These are phyloP conservation scores for Tenebrosternarchus preto DNA, from an alignment of 2,113 vertebrate genomes.

Conservation along the genomic window DNA sequence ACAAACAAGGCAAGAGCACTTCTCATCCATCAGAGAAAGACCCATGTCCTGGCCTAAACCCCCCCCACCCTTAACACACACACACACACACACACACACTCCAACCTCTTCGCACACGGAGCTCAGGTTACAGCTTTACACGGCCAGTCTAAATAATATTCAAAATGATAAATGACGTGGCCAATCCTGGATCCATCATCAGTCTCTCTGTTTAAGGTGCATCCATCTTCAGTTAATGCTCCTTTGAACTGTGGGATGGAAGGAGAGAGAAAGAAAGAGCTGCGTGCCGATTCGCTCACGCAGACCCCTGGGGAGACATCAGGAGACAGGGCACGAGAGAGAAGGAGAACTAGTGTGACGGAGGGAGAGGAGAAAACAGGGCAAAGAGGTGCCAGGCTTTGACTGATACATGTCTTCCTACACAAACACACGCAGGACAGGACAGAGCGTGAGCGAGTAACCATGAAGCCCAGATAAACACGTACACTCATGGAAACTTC, in stretches of 20 bases:
- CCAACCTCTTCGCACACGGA: slow-evolving; percentile 57
- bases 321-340: slow-evolving; percentile 42
- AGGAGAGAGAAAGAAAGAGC: slow-evolving; percentile 28
- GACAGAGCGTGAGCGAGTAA: neutral
- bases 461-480: neutral
- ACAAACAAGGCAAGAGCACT: slow-evolving; percentile 80
- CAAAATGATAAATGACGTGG: slow-evolving; percentile 97
- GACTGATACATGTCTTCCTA: slow-evolving; percentile 83
- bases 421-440: slow-evolving; percentile 30
- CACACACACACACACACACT: slow-evolving; percentile 22
- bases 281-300: no score
- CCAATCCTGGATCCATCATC: slow-evolving; percentile 96
- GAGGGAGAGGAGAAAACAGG: slow-evolving; percentile 28
- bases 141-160: slow-evolving; percentile 99
- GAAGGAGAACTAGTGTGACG: slow-evolving; percentile 36
- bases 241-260: slow-evolving; percentile 89
- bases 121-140: slow-evolving; percentile 97
- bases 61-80: slow-evolving; percentile 10
- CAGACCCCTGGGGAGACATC: no score
- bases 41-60: slow-evolving; percentile 59
- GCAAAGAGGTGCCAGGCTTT: slow-evolving; percentile 60
- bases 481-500: neutral
- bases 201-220: slow-evolving; percentile 94
- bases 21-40: slow-evolving; percentile 79
- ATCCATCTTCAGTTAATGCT: slow-evolving; percentile 95